phyloP scores from a whole-genome alignment of 37 sponge, comb jelly and placozoan genomes.

The Beroe forskalii region DNA sequence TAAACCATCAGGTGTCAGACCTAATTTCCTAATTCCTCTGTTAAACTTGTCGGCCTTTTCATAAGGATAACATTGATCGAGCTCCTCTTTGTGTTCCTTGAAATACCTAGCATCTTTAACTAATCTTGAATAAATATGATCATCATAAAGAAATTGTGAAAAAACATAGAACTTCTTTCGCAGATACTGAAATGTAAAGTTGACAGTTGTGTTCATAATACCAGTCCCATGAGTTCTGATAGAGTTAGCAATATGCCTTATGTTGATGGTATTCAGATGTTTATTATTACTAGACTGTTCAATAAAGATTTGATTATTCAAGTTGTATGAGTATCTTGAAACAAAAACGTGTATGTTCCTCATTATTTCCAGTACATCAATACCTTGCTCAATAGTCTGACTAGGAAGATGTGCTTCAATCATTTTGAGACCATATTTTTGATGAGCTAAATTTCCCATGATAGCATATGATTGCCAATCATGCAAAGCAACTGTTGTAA shows the following conservation, averaged over 20 bases:
- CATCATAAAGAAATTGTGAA: slow-evolving; percentile 98
- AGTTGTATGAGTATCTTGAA: slow-evolving; percentile 84
- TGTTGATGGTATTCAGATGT: slow-evolving; percentile 95
- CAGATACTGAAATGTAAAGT: slow-evolving; percentile 94
- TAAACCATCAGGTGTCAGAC: slow-evolving; percentile 81
- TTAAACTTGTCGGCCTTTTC: slow-evolving; percentile 92
- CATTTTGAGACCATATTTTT: slow-evolving; percentile 95
- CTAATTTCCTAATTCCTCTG: slow-evolving; percentile 89
- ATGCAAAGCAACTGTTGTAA: slow-evolving; percentile 91
- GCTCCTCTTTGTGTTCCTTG: slow-evolving; percentile 78
- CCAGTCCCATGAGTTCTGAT: slow-evolving; percentile 97
- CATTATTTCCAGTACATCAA: slow-evolving; percentile 97
- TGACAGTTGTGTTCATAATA: slow-evolving; percentile 96
- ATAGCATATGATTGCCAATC: slow-evolving; percentile 97
- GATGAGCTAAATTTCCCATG: slow-evolving; percentile 91
- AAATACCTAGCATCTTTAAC: slow-evolving; percentile 91
- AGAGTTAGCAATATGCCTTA: slow-evolving; percentile 95
- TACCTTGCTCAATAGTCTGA: slow-evolving; percentile 94
- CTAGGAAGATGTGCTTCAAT: slow-evolving; percentile 96
- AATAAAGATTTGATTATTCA: slow-evolving; percentile 97
- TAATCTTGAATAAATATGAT: slow-evolving; percentile 93
- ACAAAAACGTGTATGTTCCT: slow-evolving; percentile 96
- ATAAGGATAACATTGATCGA: slow-evolving; percentile 91
- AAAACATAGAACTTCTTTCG: slow-evolving; percentile 94
- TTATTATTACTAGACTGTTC: slow-evolving; percentile 84